Evolutionary conservation across 2,797 vertebrate species (phyloP).

Genomic region (Poecilia wingei): DNA sequence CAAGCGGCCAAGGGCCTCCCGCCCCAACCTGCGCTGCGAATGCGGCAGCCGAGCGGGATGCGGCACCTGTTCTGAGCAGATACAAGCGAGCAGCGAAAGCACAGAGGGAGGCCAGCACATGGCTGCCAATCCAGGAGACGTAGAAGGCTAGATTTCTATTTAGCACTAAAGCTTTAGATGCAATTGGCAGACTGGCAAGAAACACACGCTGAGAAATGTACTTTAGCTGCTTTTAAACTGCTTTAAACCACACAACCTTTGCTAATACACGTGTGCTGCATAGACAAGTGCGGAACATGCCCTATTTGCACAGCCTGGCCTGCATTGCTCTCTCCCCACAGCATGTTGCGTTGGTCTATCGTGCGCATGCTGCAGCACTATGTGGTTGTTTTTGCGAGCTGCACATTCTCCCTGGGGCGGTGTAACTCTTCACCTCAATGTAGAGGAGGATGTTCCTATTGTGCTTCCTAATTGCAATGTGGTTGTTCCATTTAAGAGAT

Average conservation of each 20-base stretch:
- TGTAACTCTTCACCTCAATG: conserved; percentile 80
- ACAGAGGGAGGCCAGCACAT: conserved; percentile 69
- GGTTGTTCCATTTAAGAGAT: conserved; percentile 81
- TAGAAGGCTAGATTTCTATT: conserved; percentile 79
- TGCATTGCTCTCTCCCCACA: conserved; percentile 28
- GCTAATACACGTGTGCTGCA: conserved; percentile 4
- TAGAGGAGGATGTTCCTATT: conserved; percentile 84
- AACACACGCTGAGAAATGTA: conserved; percentile 44
- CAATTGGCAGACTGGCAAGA: conserved; percentile 35
- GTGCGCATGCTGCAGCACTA: conserved; percentile 49
- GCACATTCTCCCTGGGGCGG: conserved; percentile 76
- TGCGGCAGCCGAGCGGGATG: conserved; percentile 75
- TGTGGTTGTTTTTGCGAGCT: conserved; percentile 77
- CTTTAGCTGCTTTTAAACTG: background rate
- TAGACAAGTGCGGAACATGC: conserved; percentile 34
- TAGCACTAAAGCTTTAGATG: conserved; percentile 48
- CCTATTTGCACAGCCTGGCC: conserved; percentile 47
- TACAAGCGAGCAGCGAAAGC: conserved; percentile 74
- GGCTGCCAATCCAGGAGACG: conserved; percentile 75
- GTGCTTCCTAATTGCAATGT: conserved; percentile 85
- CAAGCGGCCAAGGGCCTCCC: conserved; percentile 80
- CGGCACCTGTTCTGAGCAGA: conserved; percentile 86
- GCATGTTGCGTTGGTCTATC: conserved; percentile 26
- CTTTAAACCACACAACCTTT: background rate
- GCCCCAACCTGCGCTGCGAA: conserved; percentile 83